Conservation (phyloP, 2,797 vertebrate species). For the Argentina silus region DNA sequence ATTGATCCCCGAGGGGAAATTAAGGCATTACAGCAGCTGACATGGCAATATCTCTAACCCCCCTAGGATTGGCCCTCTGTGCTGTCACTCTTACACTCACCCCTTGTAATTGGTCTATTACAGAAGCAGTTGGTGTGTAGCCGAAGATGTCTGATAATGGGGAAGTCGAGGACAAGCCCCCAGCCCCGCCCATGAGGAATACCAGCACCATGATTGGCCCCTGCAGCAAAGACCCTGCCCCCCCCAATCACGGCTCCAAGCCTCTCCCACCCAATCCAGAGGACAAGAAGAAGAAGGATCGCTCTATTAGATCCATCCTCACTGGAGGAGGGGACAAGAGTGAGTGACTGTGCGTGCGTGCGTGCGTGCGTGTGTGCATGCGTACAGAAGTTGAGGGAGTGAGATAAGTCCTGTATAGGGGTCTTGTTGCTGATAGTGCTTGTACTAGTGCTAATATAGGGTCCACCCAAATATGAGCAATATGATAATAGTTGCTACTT, state of each 20-base stretch:
- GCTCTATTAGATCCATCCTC: conserved; percentile 91
- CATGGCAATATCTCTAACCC: too few species aligned
- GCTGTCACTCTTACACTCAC: neutral
- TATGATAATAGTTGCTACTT: too few species aligned
- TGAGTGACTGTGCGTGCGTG: conserved; percentile 72
- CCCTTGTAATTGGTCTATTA: conserved; percentile 14
- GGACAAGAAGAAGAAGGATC: conserved; percentile 94
- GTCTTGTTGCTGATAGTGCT: too few species aligned
- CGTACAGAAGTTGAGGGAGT: neutral
- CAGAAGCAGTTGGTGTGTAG: conserved; percentile 60
- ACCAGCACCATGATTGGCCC: conserved; percentile 95
- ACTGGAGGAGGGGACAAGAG: conserved; percentile 91
- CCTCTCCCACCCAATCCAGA: conserved; percentile 95
- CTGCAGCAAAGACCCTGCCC: conserved; percentile 84
- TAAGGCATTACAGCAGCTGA: too few species aligned
- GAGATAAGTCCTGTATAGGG: too few species aligned
- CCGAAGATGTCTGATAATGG: conserved; percentile 95
- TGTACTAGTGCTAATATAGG: too few species aligned
- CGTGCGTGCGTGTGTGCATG: neutral
- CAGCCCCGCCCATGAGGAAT: conserved; percentile 96
- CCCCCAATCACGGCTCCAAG: conserved; percentile 91
- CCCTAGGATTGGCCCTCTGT: neutral
- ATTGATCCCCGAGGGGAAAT: too few species aligned
- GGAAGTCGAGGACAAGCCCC: conserved; percentile 94
- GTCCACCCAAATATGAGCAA: too few species aligned